These are phyloP conservation scores for Probaryconus sp. DNA, from an alignment of 1,140 invertebrate species.

Conservation along the genomic window DNA sequence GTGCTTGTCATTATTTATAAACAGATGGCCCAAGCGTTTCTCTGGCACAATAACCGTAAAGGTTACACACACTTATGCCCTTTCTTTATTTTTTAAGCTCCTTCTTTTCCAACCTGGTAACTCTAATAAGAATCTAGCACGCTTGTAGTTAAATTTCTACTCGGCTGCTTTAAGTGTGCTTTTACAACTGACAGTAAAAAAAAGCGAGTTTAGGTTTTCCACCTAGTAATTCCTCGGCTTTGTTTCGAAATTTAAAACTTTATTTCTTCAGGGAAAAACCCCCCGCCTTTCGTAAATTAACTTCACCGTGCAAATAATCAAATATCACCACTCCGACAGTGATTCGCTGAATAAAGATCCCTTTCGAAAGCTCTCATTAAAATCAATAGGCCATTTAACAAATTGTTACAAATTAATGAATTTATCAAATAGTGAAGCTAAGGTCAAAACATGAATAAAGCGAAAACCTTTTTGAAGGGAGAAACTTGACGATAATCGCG, in stretches of 20 bases:
- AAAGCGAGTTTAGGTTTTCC: slow-evolving; percentile 46
- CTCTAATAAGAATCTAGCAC: slow-evolving; percentile 40
- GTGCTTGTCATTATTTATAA: slow-evolving; percentile 31
- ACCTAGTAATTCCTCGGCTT: slow-evolving; percentile 26
- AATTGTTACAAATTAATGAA: slow-evolving; percentile 8
- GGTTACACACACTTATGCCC: slow-evolving; percentile 45
- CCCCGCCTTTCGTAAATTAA: slow-evolving; percentile 35
- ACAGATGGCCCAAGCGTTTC: slow-evolving; percentile 24
- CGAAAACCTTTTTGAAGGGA: slow-evolving; percentile 8
- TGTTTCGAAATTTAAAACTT: slow-evolving; percentile 48
- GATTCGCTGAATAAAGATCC: slow-evolving; percentile 1
- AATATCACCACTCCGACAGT: background rate
- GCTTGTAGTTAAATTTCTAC: slow-evolving; percentile 54
- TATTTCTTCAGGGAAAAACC: slow-evolving; percentile 29
- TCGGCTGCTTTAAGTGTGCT: slow-evolving; percentile 47
- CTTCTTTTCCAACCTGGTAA: slow-evolving; percentile 9
- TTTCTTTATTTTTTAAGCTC: slow-evolving; percentile 33
- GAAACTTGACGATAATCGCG: no score
- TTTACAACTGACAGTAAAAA: slow-evolving; percentile 54
- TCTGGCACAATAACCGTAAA: slow-evolving; percentile 43
- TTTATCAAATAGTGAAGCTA: slow-evolving; percentile 18
- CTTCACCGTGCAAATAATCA: slow-evolving; percentile 2
- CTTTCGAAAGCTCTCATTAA: slow-evolving; percentile 8
- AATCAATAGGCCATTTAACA: slow-evolving; percentile 3
- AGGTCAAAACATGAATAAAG: slow-evolving; percentile 30